Base-by-base conservation (phyloP, 2,113 vertebrate species). In the Etia nguti region DNA sequence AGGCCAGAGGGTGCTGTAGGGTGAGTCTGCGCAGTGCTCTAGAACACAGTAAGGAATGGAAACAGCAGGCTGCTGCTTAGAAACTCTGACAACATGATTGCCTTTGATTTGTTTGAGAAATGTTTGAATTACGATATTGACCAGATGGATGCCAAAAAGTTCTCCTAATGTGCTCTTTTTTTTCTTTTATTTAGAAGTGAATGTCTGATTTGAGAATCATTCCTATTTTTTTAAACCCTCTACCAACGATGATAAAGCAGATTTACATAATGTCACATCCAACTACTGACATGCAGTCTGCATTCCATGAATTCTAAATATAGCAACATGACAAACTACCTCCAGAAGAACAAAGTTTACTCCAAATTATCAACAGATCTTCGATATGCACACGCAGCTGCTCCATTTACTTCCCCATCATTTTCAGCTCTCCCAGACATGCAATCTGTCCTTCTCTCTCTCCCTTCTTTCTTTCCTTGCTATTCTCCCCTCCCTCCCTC, bases 391-490 rank as follows among this genome's bases (percentile, higher is more conserved):
- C 90, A 86, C 75, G 54, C 91, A 93, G 93, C 92, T 94, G 91
- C 90, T 93, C 81, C 79, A 56, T 87, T 92, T 89, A 92, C 91
- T 89, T 91, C 70, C 86, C 73, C 87, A 90, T 93, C 88, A 87
- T 90, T 93, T 94, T 93, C 82, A 79, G 81, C 92, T 93, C 85
- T 92, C 86, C 70, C 86, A 93, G 92, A 94, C 90, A 79, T 84
- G 88, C 90, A 94, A 93, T 94, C 93, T 93, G 91, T 93, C 92
- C 91, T 22, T 68, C 87, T 86, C 84, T 90, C 86, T 68, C 86
- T 89, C 52, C 79, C 85, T 57, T 80, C 86, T 88, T 85, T 88
- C 81, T 85, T 81, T 62, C 85, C 60, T 48, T 31, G 6, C 65
- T 68, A 68, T 68, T 68, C 62, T 68, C 68, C 70, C 52, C 68